Base-by-base conservation (phyloP, 2,888 invertebrate species). In the Spialia ferax region DNA sequence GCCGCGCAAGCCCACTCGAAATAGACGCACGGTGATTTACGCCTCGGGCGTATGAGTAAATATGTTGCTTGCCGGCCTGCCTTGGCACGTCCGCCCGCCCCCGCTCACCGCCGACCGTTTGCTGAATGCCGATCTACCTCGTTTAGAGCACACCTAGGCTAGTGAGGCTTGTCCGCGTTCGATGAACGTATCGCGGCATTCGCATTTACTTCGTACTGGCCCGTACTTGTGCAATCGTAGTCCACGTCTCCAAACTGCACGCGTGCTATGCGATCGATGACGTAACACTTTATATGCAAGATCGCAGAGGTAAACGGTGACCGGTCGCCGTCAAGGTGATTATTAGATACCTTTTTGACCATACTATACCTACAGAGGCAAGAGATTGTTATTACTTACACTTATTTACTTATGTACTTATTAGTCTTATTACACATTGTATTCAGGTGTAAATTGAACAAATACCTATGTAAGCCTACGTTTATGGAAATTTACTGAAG, bases 1-100 rank as follows among this genome's bases (percentile, higher is more conserved):
- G 80, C 73, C 79, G 80, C 86, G 82, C 84, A 69, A 74, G 76
- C 83, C 84, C 87, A 87, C 91, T 91, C 89, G 83, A 93, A 91
- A 93, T 91, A 93, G 92, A 92, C 87, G 89, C 89, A 89, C 91
- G 88, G 91, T 91, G 93, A 93, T 92, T 93, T 93, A 93, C 93
- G 92, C 92, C 90, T 89, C 90, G 81, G 85, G 85, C 88, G 86
- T 91, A 91, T 91, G 89, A 91, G 56, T 89, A 88, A 88, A 89
- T 89, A 89, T 89, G 87, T 86, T 85, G 87, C 84, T 88, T 85
- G 90, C 89, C 81, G 86, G 92, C 90, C 89, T 89, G 89, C 90
- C 89, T 89, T 90, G 90, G 89, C 91, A 90, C 86, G 89, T 91
- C 91, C 91, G 90, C 85, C 85, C 86, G 86, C 87, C 77, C 79